These are phyloP conservation scores for Taeniopygia guttata DNA, from an alignment of 2,797 vertebrate genomes.

Conservation along the genomic window DNA sequence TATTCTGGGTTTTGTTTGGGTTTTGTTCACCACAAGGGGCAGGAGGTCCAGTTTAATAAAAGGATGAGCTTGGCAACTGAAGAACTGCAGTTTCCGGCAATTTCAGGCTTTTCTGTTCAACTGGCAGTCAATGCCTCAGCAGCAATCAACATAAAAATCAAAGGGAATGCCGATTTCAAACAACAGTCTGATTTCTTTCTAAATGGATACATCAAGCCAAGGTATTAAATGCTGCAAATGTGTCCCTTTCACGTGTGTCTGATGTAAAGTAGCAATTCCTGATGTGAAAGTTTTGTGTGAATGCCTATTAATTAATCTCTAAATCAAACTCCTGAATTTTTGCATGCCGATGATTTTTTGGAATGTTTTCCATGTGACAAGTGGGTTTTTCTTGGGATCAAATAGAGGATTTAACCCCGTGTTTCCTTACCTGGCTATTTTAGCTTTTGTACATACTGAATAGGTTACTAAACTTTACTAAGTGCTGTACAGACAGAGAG, in stretches of 20 bases:
- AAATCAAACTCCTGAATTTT: not conserved
- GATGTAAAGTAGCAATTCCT: not conserved
- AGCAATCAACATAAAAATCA: slow-evolving; percentile 76
- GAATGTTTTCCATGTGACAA: not conserved
- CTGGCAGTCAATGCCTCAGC: slow-evolving; percentile 82
- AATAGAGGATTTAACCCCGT: not conserved
- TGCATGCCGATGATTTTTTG: not conserved
- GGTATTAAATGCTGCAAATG: slow-evolving; percentile 63
- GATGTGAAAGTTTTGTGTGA: not conserved
- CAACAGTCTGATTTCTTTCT: slow-evolving; percentile 81
- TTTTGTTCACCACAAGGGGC: slow-evolving; percentile 78
- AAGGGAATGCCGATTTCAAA: slow-evolving; percentile 79
- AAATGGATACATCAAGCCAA: slow-evolving; percentile 83
- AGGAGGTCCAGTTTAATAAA: slow-evolving; percentile 83
- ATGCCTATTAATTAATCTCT: not conserved
- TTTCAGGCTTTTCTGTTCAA: slow-evolving; percentile 84
- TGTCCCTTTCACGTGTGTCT: not conserved
- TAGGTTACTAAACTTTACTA: not conserved
- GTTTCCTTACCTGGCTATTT: not conserved
- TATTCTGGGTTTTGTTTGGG: not conserved
- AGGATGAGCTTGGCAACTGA: slow-evolving; percentile 77
- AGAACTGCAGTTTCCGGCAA: slow-evolving; percentile 80
- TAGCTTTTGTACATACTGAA: not conserved
- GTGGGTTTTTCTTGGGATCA: not conserved
- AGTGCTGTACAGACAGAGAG: not conserved